Percentiles rank a stretch among this genome's conserved stretches.
These are phyloP conservation scores for Drosophila nebulosa DNA, from an alignment of 1,140 invertebrate species.

Conservation along the genomic window DNA sequence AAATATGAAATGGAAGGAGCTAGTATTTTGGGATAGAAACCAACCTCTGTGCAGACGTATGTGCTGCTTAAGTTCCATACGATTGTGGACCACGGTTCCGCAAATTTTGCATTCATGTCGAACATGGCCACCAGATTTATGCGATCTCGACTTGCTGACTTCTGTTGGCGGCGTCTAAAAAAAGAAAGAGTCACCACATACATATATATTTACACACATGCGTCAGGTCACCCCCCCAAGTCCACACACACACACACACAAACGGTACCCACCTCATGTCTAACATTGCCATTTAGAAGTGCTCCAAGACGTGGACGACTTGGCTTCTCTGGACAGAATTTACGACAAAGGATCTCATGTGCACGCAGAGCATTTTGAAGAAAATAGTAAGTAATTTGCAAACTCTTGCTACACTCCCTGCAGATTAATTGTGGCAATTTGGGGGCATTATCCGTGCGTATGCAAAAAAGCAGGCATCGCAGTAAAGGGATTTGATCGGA, in stretches of 20 bases:
- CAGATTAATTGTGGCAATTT: slow-evolving; percentile 65
- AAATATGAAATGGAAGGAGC: background rate
- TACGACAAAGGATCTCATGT: slow-evolving; percentile 63
- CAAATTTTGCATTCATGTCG: slow-evolving; percentile 63
- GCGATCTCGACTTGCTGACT: background rate
- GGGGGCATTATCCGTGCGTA: slow-evolving; percentile 50
- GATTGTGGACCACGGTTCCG: slow-evolving; percentile 45
- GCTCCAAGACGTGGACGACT: background rate
- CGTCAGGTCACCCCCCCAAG: background rate
- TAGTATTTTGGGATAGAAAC: background rate
- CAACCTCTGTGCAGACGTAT: slow-evolving; percentile 66
- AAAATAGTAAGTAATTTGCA: slow-evolving; percentile 69
- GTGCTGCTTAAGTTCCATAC: slow-evolving; percentile 64
- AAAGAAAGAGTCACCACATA: background rate
- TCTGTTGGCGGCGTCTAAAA: background rate
- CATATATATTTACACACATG: background rate
- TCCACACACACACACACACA: background rate
- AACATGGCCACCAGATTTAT: slow-evolving; percentile 4
- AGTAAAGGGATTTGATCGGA: slow-evolving; percentile 40
- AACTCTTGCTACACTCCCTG: slow-evolving; percentile 57
- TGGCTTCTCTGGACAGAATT: slow-evolving; percentile 33
- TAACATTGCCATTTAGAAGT: slow-evolving; percentile 28
- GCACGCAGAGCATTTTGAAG: slow-evolving; percentile 62
- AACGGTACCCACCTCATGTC: slow-evolving; percentile 18
- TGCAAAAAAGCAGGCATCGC: slow-evolving; percentile 61